A percentile compares a stretch with the other conserved stretches of the same genome.
Conservation (phyloP, 2,113 vertebrate genomes). For the Ctenomys sociabilis region DNA sequence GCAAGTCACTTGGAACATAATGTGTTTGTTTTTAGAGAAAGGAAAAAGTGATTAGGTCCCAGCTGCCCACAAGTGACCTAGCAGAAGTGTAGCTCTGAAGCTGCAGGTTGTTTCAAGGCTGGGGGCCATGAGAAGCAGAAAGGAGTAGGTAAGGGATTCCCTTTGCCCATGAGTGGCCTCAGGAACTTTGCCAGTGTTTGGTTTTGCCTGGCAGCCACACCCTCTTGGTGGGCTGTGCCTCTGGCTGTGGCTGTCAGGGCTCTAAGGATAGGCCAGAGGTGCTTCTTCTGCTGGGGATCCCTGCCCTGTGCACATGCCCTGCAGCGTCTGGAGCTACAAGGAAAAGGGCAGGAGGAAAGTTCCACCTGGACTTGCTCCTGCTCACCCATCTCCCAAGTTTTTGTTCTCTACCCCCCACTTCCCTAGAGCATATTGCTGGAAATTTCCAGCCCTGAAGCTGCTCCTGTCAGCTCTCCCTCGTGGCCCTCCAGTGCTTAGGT, state of each 20-base stretch:
- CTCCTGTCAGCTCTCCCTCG: not conserved
- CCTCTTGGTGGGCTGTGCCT: not conserved
- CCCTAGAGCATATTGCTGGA: not conserved
- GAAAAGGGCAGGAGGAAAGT: not conserved
- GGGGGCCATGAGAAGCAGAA: not conserved
- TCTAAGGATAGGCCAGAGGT: not conserved
- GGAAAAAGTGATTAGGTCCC: not conserved
- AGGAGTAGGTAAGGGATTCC: not conserved
- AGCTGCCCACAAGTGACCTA: not conserved
- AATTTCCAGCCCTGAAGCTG: not conserved
- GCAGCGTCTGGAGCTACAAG: not conserved
- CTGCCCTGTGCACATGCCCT: not conserved
- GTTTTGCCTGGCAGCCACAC: not conserved
- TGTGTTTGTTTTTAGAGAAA: not conserved
- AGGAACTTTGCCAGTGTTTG: not conserved
- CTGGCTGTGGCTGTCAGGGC: not conserved
- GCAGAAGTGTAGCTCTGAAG: not conserved
- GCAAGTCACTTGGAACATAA: not conserved
- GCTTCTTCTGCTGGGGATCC: not conserved
- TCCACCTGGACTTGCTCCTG: not conserved
- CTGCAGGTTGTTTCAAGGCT: not conserved
- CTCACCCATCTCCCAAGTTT: accelerated
- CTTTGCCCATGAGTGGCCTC: not conserved
- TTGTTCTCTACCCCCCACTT: not conserved
- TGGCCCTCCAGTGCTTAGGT: not conserved